phyloP scores from a whole-genome alignment of 2,113 vertebrate species.

The Rhinopomastus cyanomelas region DNA sequence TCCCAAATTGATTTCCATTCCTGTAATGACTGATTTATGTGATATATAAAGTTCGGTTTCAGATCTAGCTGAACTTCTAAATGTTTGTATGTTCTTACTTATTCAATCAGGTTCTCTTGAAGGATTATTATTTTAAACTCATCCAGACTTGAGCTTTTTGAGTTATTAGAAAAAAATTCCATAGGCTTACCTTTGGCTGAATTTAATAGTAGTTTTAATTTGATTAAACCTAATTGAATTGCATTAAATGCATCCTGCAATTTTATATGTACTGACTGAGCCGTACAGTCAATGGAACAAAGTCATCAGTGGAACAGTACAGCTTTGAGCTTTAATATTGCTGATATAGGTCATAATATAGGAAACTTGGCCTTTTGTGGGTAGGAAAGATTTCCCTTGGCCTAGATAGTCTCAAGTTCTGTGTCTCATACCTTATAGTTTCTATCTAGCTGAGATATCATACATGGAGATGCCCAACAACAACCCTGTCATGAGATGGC shows the following conservation, averaged over 20 bases:
- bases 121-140: constrained; percentile 73
- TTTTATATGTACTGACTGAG: constrained; percentile 59
- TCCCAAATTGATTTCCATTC: constrained; percentile 61
- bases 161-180: constrained; percentile 67
- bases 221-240: constrained; percentile 69
- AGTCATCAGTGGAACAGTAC: constrained; percentile 29
- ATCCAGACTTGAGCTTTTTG: constrained; percentile 71
- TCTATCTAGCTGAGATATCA: neutral
- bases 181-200: constrained; percentile 61
- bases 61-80: constrained; percentile 38
- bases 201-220: constrained; percentile 70
- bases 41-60: constrained; percentile 57
- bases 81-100: constrained; percentile 56
- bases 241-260: constrained; percentile 61
- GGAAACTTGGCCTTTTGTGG: constrained; percentile 5
- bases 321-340: constrained; percentile 22
- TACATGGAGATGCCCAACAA: neutral
- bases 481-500: neutral
- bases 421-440: neutral
- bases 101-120: constrained; percentile 63
- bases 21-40: constrained; percentile 60
- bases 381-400: neutral
- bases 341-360: constrained; percentile 35
- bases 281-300: constrained; percentile 16
- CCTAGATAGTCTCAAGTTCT: constrained; percentile 9